Evolutionary conservation across 1,140 invertebrate genomes (phyloP).

Genomic region (Drosophila navojoa): DNA sequence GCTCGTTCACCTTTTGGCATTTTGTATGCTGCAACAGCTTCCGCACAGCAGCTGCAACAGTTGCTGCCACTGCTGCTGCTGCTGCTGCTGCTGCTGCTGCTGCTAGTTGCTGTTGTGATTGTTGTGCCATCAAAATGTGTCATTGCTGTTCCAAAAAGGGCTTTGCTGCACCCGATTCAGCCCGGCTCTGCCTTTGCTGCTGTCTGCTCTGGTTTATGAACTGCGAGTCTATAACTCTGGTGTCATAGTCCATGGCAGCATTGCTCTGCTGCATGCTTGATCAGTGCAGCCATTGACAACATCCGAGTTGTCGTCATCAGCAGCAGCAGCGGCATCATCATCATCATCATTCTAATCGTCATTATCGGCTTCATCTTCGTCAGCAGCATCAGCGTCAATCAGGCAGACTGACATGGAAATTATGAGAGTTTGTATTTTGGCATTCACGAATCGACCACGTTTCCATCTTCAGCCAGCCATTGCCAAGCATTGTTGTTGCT

Average conservation of each 20-base stretch:
- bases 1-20: slow-evolving; percentile 37
- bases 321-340: too few relatives aligned
- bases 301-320: slow-evolving; percentile 6
- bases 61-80: slow-evolving; percentile 23
- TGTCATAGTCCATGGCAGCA: slow-evolving; percentile 21
- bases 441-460: slow-evolving; percentile 45
- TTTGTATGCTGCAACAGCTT: slow-evolving; percentile 39
- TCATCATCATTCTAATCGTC: not conserved
- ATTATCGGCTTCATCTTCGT: slow-evolving; percentile 1
- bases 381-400: slow-evolving; percentile 48
- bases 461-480: slow-evolving; percentile 16
- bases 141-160: slow-evolving; percentile 43
- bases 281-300: slow-evolving; percentile 20
- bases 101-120: slow-evolving; percentile 34
- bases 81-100: slow-evolving; percentile 23
- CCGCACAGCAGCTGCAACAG: slow-evolving; percentile 34
- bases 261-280: slow-evolving; percentile 4
- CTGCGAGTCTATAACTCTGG: slow-evolving; percentile 1
- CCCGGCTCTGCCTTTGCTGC: too few relatives aligned
- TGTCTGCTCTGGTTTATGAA: slow-evolving; percentile 1
- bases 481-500: slow-evolving; percentile 4
- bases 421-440: slow-evolving; percentile 54
- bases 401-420: slow-evolving; percentile 52
- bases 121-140: slow-evolving; percentile 53
- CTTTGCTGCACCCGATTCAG: slow-evolving; percentile 3